Evolutionary conservation across 2,113 vertebrate genomes (phyloP).

Genomic region (Castor canadensis): DNA sequence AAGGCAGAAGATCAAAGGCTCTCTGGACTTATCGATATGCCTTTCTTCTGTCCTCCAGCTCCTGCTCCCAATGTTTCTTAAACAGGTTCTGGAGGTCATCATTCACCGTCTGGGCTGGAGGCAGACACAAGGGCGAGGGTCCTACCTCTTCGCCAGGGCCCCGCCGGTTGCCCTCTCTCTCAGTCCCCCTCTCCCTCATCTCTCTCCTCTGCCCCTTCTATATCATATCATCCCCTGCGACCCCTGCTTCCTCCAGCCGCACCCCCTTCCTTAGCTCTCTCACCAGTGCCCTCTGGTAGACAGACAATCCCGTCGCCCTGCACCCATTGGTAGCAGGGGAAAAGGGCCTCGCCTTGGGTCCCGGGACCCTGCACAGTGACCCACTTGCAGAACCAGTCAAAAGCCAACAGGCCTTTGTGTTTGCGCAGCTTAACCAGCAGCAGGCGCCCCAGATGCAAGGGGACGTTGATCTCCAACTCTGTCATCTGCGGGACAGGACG

Average conservation of each 20-base stretch:
- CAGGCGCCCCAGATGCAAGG: constrained; percentile 75
- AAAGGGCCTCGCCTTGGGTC: constrained; percentile 55
- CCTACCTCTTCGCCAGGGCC: neutral
- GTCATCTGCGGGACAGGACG: constrained; percentile 71
- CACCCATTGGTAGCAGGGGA: constrained; percentile 86
- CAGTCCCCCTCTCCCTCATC: no score
- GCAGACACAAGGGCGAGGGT: neutral
- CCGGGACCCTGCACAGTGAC: constrained; percentile 75
- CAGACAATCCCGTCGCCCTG: constrained; percentile 78
- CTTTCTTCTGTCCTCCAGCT: constrained; percentile 85
- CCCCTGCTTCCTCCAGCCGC: neutral
- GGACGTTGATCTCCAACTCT: constrained; percentile 76
- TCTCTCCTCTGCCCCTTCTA: neutral
- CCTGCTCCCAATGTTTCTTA: constrained; percentile 76
- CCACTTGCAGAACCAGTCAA: constrained; percentile 87
- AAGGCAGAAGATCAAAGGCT: no score
- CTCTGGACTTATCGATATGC: no score
- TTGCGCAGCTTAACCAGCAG: constrained; percentile 86
- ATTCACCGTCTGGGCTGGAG: constrained; percentile 74
- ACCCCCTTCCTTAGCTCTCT: neutral
- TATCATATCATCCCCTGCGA: neutral
- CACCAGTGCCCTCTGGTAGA: constrained; percentile 84
- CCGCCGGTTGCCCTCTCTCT: no score
- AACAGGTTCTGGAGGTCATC: constrained; percentile 71
- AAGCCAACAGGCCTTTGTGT: constrained; percentile 80